Conservation (phyloP, 2,888 invertebrate species). For the Brachyptera putata region DNA sequence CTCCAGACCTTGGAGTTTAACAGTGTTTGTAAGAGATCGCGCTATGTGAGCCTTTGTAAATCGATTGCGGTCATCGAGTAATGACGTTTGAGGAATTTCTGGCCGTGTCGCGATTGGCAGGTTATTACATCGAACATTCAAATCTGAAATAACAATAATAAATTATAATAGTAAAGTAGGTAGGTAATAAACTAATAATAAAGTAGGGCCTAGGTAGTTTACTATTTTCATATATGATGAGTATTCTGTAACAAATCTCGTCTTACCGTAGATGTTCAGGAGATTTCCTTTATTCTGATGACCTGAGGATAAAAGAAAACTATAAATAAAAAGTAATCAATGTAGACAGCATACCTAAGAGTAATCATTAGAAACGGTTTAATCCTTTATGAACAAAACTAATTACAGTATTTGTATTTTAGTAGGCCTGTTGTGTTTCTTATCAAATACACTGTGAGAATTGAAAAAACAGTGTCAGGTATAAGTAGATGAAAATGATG, state of each 20-base stretch:
- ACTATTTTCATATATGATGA: too few species aligned
- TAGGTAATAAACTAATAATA: too few species aligned
- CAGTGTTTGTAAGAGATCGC: constrained; percentile 37
- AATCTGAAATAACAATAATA: constrained; percentile 34
- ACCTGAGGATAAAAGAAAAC: too few species aligned
- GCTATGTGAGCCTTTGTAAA: constrained; percentile 39
- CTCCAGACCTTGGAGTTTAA: constrained; percentile 37
- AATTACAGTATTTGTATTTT: neutral
- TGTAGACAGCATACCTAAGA: too few species aligned
- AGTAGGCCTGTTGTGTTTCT: neutral
- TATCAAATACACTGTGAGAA: too few species aligned
- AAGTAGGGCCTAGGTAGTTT: too few species aligned
- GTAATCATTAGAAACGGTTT: neutral
- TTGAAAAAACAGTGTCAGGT: too few species aligned
- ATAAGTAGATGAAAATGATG: too few species aligned
- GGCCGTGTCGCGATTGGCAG: constrained; percentile 38
- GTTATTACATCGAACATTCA: constrained; percentile 39
- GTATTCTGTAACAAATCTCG: too few species aligned
- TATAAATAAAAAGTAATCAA: too few species aligned
- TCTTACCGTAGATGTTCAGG: neutral
- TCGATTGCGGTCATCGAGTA: constrained; percentile 32
- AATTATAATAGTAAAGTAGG: neutral
- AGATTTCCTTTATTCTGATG: neutral
- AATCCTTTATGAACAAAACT: neutral
- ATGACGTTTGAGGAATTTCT: constrained; percentile 34